Conservation (phyloP, 2,888 invertebrate genomes). For the Drosophila macrothrix region DNA sequence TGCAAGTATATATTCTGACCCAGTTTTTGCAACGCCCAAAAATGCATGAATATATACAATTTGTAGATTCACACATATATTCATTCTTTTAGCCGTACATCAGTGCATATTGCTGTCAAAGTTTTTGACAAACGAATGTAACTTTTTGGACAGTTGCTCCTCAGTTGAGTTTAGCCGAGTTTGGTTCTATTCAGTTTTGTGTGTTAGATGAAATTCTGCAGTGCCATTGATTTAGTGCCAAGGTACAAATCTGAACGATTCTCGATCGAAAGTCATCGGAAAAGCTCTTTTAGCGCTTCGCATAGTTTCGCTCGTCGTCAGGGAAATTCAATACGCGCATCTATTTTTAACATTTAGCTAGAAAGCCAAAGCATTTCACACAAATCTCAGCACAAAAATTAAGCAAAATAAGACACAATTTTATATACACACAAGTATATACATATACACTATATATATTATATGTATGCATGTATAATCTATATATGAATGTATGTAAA, state of each 20-base stretch:
- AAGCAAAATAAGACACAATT: conserved; percentile 29
- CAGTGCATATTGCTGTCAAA: conserved; percentile 14
- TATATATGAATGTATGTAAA: conserved; percentile 5
- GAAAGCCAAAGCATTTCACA: conserved; percentile 48
- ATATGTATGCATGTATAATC: neutral
- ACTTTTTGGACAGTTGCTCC: conserved; percentile 34
- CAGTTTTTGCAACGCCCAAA: conserved; percentile 12
- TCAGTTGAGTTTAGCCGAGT: conserved; percentile 22
- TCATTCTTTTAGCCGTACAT: conserved; percentile 14
- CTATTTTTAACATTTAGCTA: conserved; percentile 78
- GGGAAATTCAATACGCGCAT: conserved; percentile 81
- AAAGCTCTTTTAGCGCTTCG: conserved; percentile 46
- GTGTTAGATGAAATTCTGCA: conserved; percentile 11
- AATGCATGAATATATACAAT: conserved; percentile 1
- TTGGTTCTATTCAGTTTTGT: conserved; percentile 6
- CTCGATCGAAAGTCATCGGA: conserved; percentile 24
- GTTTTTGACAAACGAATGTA: conserved; percentile 44
- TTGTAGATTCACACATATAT: conserved; percentile 35
- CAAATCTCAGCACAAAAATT: conserved; percentile 57
- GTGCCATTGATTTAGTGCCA: conserved; percentile 73
- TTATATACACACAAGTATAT: neutral
- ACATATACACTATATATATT: neutral
- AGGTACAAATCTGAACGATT: conserved; percentile 49
- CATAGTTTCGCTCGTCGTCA: conserved; percentile 40
- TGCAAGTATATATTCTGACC: conserved; percentile 29